Evolutionary conservation across 2,797 vertebrate species (phyloP).

Genomic region (Decapterus maruadsi): DNA sequence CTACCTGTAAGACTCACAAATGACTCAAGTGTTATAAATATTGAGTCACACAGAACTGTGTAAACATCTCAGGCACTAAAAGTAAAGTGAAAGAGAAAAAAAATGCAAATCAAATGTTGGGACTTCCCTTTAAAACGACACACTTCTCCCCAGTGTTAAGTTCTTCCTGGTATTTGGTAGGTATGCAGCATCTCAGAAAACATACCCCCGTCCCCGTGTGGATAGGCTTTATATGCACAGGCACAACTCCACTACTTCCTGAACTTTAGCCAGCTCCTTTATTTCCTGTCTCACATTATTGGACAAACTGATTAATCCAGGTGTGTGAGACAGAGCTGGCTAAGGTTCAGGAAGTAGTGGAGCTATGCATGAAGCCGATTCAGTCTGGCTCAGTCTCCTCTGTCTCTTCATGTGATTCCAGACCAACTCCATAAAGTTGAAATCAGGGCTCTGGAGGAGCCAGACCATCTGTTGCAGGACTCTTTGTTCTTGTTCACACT

Average conservation of each 20-base stretch:
- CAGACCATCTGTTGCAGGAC: not conserved
- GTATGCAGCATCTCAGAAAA: not conserved
- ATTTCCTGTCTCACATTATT: too few relatives aligned
- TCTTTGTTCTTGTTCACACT: not conserved
- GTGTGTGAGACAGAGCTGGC: too few relatives aligned
- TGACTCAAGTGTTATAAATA: not conserved
- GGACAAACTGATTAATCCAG: too few relatives aligned
- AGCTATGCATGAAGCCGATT: too few relatives aligned
- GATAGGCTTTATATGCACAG: too few relatives aligned
- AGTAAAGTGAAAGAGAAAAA: not conserved
- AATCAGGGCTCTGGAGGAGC: not conserved
- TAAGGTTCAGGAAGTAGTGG: too few relatives aligned
- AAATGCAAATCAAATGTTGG: too few relatives aligned
- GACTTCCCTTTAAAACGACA: not conserved
- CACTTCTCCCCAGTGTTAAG: not conserved
- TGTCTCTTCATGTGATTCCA: not conserved
- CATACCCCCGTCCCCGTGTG: not conserved
- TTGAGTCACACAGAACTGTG: not conserved
- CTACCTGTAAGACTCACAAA: not conserved
- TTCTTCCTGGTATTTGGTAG: not conserved
- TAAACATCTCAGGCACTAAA: not conserved
- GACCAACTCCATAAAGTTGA: not conserved
- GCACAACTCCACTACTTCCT: too few relatives aligned
- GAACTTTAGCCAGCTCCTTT: too few relatives aligned
- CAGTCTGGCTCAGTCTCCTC: not conserved